A percentile compares a stretch with the other conserved stretches of the same genome.
Evolutionary conservation across 2,888 invertebrate genomes (phyloP).

Genomic region (Parapristionchus giblindavisi): DNA sequence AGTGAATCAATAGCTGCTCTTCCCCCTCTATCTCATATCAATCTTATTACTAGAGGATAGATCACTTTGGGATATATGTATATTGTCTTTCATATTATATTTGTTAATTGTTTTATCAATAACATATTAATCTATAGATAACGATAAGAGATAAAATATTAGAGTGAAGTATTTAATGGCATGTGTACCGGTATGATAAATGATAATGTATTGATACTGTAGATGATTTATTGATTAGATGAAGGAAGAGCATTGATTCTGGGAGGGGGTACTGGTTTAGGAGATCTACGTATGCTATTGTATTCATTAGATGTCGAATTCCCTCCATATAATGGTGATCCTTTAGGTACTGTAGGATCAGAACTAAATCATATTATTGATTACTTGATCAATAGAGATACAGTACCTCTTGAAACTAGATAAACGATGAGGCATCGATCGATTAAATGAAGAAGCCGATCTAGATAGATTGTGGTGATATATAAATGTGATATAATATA

Average conservation of each 20-base stretch:
- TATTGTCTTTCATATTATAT: neutral
- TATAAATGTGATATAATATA: neutral
- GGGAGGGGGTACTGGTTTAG: conserved; percentile 29
- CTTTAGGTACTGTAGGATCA: conserved; percentile 16
- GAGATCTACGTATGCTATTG: neutral
- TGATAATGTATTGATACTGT: neutral
- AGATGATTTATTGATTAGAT: neutral
- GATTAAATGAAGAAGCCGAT: conserved; percentile 4
- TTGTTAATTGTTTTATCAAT: no score
- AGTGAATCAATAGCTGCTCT: conserved; percentile 86
- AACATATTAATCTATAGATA: no score
- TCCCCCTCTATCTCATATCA: conserved; percentile 91
- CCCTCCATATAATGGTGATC: conserved; percentile 9
- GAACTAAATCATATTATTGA: conserved; percentile 1
- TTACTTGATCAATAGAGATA: neutral
- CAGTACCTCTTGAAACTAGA: conserved; percentile 15
- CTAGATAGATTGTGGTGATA: neutral
- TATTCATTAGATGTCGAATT: neutral
- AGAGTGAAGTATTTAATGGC: no score
- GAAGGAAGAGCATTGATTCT: conserved; percentile 6
- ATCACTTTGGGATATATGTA: neutral
- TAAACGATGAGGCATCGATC: conserved; percentile 26
- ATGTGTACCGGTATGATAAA: no score
- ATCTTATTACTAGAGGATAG: conserved; percentile 70
- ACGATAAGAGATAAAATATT: no score